These are phyloP conservation scores for Pentamera pediparva DNA, from an alignment of 53 echinoderm and acorn worm species.

Conservation along the genomic window DNA sequence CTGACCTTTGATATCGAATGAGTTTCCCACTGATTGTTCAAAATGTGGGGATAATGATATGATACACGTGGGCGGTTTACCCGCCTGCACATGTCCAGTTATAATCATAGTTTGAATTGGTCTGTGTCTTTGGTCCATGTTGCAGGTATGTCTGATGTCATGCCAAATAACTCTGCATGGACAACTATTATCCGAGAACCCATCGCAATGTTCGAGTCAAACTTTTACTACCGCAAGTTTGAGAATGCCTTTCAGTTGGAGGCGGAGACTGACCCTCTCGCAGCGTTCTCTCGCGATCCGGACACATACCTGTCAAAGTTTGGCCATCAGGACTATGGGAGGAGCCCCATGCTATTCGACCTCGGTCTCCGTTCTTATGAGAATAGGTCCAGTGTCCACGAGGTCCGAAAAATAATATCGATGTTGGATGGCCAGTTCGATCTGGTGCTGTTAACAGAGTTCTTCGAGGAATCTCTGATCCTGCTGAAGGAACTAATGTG, in stretches of 20 bases:
- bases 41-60: too few species aligned
- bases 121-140: constrained; percentile 4
- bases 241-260: constrained; percentile 25
- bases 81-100: too few species aligned
- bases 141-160: constrained; percentile 60
- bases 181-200: constrained; percentile 83
- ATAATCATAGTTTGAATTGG: too few species aligned
- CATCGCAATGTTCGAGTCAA: constrained; percentile 67
- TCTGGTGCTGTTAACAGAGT: constrained; percentile 83
- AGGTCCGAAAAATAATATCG: constrained; percentile 34
- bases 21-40: too few species aligned
- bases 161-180: constrained; percentile 54
- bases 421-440: constrained; percentile 51
- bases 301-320: not conserved
- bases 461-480: constrained; percentile 79
- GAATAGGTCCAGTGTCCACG: not conserved
- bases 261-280: not conserved
- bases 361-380: constrained; percentile 44
- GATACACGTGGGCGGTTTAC: too few species aligned
- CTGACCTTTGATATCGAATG: too few species aligned
- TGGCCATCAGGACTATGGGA: constrained; percentile 33
- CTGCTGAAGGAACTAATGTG: constrained; percentile 82
- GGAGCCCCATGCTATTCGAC: constrained; percentile 78
- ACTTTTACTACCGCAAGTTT: constrained; percentile 56
- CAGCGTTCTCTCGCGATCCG: constrained; percentile 55